A percentile compares a stretch with the other conserved stretches of the same genome.
Conservation (phyloP, 2,113 vertebrate species). For the Tympanuchus pallidicinctus region DNA sequence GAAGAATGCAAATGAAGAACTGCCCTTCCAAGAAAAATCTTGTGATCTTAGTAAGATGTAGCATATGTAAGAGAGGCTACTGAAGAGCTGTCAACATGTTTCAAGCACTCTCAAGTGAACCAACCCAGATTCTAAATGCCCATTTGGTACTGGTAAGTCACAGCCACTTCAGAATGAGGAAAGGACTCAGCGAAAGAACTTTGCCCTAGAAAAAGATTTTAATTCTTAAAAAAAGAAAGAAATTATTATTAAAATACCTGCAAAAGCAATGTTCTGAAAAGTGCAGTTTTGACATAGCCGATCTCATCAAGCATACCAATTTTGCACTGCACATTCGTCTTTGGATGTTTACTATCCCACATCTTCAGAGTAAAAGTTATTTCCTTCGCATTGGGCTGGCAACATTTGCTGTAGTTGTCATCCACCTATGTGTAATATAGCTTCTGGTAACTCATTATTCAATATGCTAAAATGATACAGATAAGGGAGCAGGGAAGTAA, state of each 20-base stretch:
- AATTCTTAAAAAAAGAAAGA: not conserved
- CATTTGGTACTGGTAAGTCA: not conserved
- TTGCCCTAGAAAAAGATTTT: not conserved
- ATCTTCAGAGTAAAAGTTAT: not conserved
- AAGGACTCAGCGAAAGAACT: not conserved
- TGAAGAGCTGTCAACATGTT: slow-evolving; percentile 49
- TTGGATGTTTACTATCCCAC: not conserved
- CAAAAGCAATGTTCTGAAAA: not conserved
- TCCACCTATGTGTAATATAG: not conserved
- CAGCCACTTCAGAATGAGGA: not conserved
- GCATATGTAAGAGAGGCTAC: slow-evolving; percentile 32
- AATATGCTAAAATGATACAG: not conserved
- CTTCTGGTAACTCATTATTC: not conserved
- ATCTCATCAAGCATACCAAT: not conserved
- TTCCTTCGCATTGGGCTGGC: not conserved
- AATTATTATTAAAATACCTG: not conserved
- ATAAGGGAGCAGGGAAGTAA: not conserved
- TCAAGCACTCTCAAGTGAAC: slow-evolving; percentile 30
- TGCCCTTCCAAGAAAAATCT: slow-evolving; percentile 39
- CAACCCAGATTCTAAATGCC: slow-evolving; percentile 6
- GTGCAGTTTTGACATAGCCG: not conserved
- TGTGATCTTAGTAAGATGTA: not conserved
- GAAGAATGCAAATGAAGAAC: slow-evolving; percentile 14
- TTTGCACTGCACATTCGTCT: not conserved
- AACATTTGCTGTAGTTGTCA: not conserved